These are phyloP conservation scores for Brachyalestes nurse DNA, from an alignment of 2,797 vertebrate genomes.

Conservation along the genomic window DNA sequence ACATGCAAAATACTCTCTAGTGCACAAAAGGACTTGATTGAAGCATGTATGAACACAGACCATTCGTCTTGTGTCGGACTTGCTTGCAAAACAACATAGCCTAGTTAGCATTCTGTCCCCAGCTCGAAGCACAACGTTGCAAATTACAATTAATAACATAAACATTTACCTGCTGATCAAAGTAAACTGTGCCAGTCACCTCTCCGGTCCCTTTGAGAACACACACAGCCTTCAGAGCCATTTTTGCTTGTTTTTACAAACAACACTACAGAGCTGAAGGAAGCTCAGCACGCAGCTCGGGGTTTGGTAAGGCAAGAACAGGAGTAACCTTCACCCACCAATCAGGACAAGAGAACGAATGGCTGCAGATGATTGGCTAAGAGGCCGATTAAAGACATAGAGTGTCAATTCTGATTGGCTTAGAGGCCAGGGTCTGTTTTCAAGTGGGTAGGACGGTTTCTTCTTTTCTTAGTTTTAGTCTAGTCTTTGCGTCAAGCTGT, in stretches of 20 bases:
- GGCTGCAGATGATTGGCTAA: slow-evolving; percentile 21
- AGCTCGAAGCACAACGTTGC: accelerated
- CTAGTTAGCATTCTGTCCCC: neutral
- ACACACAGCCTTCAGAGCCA: slow-evolving; percentile 78
- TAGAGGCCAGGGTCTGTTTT: neutral
- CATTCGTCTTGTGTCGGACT: no score
- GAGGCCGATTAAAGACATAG: neutral
- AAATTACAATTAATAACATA: neutral
- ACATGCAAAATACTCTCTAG: no score
- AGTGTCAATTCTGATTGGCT: slow-evolving; percentile 20
- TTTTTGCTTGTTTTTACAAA: slow-evolving; percentile 29
- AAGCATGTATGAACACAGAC: no score
- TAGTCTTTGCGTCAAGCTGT: no score
- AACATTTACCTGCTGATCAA: slow-evolving; percentile 76
- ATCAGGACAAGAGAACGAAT: slow-evolving; percentile 13
- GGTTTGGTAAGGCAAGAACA: neutral
- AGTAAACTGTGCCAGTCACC: slow-evolving; percentile 73
- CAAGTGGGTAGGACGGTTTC: no score
- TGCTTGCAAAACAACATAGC: neutral
- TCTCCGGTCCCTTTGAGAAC: slow-evolving; percentile 78
- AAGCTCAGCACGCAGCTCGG: no score
- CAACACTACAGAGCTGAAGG: no score
- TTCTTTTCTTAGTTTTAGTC: no score
- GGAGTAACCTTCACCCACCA: slow-evolving; percentile 25
- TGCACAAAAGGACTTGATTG: no score